phyloP scores from a whole-genome alignment of 2,113 vertebrate species.

The Xenopus borealis region DNA sequence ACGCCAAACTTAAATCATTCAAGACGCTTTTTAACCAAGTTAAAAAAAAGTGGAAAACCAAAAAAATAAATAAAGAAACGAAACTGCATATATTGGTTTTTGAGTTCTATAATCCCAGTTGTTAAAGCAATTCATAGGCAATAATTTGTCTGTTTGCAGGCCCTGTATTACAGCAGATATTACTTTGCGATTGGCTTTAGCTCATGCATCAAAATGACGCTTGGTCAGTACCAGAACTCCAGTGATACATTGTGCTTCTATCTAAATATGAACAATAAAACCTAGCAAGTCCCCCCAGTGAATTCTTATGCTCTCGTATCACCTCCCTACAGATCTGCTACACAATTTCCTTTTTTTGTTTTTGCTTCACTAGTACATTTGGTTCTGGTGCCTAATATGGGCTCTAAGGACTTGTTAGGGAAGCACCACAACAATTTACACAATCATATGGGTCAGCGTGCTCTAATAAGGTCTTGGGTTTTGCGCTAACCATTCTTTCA shows the following conservation, averaged over 20 bases:
- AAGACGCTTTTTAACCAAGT: slow-evolving; percentile 7
- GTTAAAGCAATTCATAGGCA: slow-evolving; percentile 20
- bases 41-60: slow-evolving; percentile 24
- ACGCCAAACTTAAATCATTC: slow-evolving; percentile 20
- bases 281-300: slow-evolving; percentile 54
- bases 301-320: slow-evolving; percentile 61
- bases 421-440: slow-evolving; percentile 33
- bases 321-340: slow-evolving; percentile 53
- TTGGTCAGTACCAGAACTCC: slow-evolving; percentile 74
- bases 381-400: slow-evolving; percentile 36
- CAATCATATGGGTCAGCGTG: slow-evolving; percentile 42
- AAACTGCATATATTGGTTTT: slow-evolving; percentile 1
- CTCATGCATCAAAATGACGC: slow-evolving; percentile 66
- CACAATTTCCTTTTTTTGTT: slow-evolving; percentile 50
- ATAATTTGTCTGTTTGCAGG: slow-evolving; percentile 17
- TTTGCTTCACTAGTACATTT: slow-evolving; percentile 19
- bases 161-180: slow-evolving; percentile 65
- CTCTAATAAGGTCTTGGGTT: slow-evolving; percentile 55
- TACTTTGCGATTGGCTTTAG: slow-evolving; percentile 61
- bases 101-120: background rate
- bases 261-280: slow-evolving; percentile 71
- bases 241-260: slow-evolving; percentile 71
- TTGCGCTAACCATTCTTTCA: slow-evolving; percentile 48
- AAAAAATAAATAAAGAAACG: slow-evolving; percentile 5
- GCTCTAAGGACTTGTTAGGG: slow-evolving; percentile 17